Conservation (phyloP, 2,888 invertebrate species). For the Chloromyia formosa region DNA sequence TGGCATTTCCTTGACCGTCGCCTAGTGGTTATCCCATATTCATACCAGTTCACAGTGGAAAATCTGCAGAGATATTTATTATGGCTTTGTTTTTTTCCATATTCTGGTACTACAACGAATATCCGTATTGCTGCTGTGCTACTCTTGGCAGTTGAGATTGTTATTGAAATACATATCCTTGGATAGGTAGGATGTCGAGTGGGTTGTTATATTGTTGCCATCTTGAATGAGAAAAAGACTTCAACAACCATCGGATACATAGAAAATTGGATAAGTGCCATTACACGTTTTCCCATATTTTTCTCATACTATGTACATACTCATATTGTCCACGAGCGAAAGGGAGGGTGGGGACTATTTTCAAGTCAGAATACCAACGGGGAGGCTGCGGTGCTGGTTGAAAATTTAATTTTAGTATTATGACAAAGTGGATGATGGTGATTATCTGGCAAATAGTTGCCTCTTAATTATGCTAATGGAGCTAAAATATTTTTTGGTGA, state of each 20-base stretch:
- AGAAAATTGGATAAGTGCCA: constrained; percentile 43
- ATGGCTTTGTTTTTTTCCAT: not conserved
- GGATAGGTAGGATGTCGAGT: constrained; percentile 26
- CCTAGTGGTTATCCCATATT: not conserved
- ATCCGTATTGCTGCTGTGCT: not conserved
- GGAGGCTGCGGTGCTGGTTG: not conserved
- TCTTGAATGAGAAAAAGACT: not conserved
- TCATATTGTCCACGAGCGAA: too few species aligned
- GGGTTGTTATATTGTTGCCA: constrained; percentile 17
- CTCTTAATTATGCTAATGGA: constrained; percentile 33
- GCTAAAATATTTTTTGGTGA: not conserved
- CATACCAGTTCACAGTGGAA: not conserved
- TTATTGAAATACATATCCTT: constrained; percentile 8
- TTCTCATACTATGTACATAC: not conserved
- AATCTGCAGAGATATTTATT: constrained; percentile 19
- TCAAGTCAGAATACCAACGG: not conserved
- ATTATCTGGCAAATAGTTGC: constrained; percentile 24
- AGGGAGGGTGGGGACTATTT: not conserved
- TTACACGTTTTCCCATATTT: constrained; percentile 23
- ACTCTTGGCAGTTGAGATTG: not conserved
- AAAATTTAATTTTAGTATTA: constrained; percentile 25
- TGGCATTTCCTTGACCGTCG: constrained; percentile 16
- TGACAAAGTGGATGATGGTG: constrained; percentile 33
- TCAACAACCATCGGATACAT: not conserved
- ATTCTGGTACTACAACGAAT: too few species aligned